A percentile compares a stretch with the other conserved stretches of the same genome.
Evolutionary conservation across 2,113 vertebrate species (phyloP).

Genomic region (Etheostoma cragini): DNA sequence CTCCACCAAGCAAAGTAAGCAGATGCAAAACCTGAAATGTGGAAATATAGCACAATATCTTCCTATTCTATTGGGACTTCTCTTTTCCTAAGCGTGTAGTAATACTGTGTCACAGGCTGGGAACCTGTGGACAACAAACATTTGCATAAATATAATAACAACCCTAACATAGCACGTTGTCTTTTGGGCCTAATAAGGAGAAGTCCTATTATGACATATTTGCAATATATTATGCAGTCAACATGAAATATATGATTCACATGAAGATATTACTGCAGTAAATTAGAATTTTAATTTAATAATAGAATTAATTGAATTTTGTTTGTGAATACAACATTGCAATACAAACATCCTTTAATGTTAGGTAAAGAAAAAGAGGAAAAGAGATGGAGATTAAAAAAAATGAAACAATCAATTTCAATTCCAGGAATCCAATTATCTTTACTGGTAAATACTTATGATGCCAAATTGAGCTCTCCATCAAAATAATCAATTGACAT

Average conservation of each 20-base stretch:
- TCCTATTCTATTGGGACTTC: not conserved
- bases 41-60: not conserved
- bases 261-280: slow-evolving; percentile 16
- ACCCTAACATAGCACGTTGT: not conserved
- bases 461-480: not conserved
- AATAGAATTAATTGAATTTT: not conserved
- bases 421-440: not conserved
- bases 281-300: slow-evolving; percentile 17
- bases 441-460: not conserved
- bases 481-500: not conserved
- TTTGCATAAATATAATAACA: not conserved
- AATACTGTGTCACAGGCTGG: not conserved
- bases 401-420: not conserved
- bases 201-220: not conserved
- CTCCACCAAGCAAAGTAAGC: not conserved
- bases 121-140: slow-evolving; percentile 2
- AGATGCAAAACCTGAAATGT: not conserved
- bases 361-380: not conserved
- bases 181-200: not conserved
- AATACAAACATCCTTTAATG: not conserved
- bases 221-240: not conserved
- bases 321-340: not conserved
- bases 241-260: not conserved
- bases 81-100: not conserved
- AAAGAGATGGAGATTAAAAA: not conserved